Evolutionary conservation across 2,888 invertebrate species (phyloP).

Genomic region (Agrotis segetum): DNA sequence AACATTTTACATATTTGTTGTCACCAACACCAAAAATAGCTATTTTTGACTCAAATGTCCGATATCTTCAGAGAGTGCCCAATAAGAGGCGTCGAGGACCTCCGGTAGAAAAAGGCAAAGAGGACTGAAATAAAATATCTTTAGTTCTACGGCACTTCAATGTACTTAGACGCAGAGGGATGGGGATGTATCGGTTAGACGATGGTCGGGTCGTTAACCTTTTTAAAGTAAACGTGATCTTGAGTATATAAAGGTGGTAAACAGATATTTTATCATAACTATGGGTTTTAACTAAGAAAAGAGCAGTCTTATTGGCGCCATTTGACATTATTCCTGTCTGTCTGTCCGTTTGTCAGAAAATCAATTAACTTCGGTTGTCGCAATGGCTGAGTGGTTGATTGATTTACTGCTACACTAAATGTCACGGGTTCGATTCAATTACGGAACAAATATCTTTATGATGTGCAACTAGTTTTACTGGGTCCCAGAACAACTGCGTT

Average conservation of each 20-base stretch:
- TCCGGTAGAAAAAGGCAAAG: conserved; percentile 49
- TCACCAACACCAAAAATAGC: conserved; percentile 8
- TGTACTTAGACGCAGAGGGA: conserved; percentile 18
- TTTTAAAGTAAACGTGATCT: conserved; percentile 1
- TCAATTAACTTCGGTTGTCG: no score
- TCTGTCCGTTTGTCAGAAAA: no score
- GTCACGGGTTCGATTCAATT: no score
- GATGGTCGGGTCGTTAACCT: conserved; percentile 14
- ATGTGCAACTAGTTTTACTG: no score
- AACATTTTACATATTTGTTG: conserved; percentile 33
- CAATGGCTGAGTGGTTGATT: no score
- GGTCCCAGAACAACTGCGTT: no score
- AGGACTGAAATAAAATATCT: conserved; percentile 56
- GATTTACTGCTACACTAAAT: no score
- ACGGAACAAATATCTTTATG: no score
- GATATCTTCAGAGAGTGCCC: conserved; percentile 29
- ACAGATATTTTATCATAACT: neutral
- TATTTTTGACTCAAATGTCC: conserved; percentile 35
- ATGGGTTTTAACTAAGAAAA: no score
- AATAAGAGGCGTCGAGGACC: conserved; percentile 44
- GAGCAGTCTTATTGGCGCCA: no score
- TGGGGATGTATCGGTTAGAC: neutral
- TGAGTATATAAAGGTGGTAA: neutral
- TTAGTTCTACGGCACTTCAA: conserved; percentile 42
- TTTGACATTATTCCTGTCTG: no score